Evolutionary conservation across 2,888 invertebrate species (phyloP).

Genomic region (Schizaphis graminum): DNA sequence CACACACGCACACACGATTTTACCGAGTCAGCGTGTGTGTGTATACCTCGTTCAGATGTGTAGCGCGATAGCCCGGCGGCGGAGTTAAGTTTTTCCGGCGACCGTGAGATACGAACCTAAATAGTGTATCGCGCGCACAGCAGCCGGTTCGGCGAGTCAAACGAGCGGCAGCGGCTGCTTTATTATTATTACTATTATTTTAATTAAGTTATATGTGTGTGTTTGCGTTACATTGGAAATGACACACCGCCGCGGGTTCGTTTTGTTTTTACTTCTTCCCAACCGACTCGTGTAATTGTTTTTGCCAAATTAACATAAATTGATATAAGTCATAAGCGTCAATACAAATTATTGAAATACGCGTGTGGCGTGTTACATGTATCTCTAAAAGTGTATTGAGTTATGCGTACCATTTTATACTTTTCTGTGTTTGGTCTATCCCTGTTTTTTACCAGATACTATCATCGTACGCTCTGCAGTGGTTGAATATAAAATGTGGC

Average conservation of each 20-base stretch:
- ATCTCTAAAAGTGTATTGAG: not conserved
- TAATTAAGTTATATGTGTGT: slow-evolving; percentile 12
- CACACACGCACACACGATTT: not conserved
- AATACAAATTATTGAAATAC: not conserved
- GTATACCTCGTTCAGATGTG: not conserved
- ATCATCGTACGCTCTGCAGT: not conserved
- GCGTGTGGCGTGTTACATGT: not conserved
- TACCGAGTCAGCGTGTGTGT: not conserved
- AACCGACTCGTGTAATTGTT: slow-evolving; percentile 19
- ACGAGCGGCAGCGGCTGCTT: not conserved
- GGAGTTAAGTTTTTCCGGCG: not conserved
- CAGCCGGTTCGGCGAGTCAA: slow-evolving; percentile 46
- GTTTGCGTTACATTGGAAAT: slow-evolving; percentile 5
- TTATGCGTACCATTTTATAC: not conserved
- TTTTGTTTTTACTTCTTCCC: not conserved
- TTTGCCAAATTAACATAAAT: slow-evolving; percentile 43
- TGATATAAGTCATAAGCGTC: slow-evolving; percentile 1
- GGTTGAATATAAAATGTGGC: not conserved
- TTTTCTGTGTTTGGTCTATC: not conserved
- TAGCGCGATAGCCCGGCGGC: not conserved
- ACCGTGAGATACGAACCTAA: not conserved
- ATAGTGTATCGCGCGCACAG: not conserved
- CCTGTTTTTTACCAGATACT: not conserved
- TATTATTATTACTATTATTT: not conserved
- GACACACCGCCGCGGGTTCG: slow-evolving; percentile 23